Evolutionary conservation across 92 coral and sea anemone species (phyloP), one percentile per base, ranked within the genome.

Genomic region (Phenganax stokvisi): DNA sequence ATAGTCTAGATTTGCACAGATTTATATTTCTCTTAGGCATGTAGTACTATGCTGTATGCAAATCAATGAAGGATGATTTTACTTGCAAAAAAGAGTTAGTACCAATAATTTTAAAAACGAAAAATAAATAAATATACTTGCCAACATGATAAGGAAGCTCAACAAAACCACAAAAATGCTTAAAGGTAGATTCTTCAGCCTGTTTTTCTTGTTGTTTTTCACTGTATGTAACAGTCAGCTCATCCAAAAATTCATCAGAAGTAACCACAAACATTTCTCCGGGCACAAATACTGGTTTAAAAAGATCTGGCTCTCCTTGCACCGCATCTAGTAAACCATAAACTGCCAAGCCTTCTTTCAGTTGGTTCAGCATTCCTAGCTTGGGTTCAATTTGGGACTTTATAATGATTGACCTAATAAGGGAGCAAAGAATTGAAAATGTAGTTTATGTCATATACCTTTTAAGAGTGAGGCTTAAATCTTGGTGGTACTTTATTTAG

Each of bases 211-310:
- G 37, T 82, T 89, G 92, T 51, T 86, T 77, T 4, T 81, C 77
- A 71, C 90, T 85, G 87, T 86, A 85, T 66, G 73, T 67, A 55
- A 85, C 85, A 17, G 73, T 74, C 57, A 89, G 64, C 29, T 89
- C 59, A 65, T 89, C 90, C 77, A 76, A 84, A 82, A 87, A 89
- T 87, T 87, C 87, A 81, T 89, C 92, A 60, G 92, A 86, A 51
- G 88, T 78, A 83, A 89, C 85, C 61, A 83, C 73, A 79, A 85
- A 89, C 81, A 60, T 37, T 71, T 63, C 84, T 9, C 85, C 85
- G 80, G 65, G 82, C 72, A 79, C 84, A 83, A 87, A 87, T 44
- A 87, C 90, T 75, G 92, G 90, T 76, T 90, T 78, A 82, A 90
- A 90, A 71, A 85, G 65, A 79, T 87, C 85, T 54, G 80, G 81